Conservation (phyloP, 1,140 invertebrate genomes). For the Tetragnatha versicolor region DNA sequence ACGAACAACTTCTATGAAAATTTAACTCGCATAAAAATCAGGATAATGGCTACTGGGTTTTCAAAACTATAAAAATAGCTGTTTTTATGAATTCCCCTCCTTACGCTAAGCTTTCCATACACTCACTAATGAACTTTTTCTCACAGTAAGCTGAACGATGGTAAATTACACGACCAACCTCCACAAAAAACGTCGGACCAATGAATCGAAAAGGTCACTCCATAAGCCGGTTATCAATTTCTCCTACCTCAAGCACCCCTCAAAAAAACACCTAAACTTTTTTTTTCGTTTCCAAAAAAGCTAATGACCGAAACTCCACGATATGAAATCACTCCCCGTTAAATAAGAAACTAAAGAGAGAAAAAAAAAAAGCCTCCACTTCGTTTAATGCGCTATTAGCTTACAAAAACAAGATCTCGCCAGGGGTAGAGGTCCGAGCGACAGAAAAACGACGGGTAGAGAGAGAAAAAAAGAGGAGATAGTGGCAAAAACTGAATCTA, state of each 20-base stretch:
- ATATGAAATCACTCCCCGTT: constrained; percentile 45
- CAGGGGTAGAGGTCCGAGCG: constrained; percentile 15
- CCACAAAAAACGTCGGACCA: too few relatives aligned
- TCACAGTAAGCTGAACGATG: too few relatives aligned
- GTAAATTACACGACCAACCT: too few relatives aligned
- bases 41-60: too few relatives aligned
- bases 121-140: too few relatives aligned
- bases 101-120: too few relatives aligned
- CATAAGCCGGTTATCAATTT: constrained; percentile 15
- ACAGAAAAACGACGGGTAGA: constrained; percentile 19
- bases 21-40: too few relatives aligned
- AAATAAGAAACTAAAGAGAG: too few relatives aligned
- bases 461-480: background rate
- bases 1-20: too few relatives aligned
- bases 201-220: constrained; percentile 45
- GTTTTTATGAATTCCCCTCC: too few relatives aligned
- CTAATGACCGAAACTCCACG: constrained; percentile 49
- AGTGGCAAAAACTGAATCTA: constrained; percentile 29
- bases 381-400: constrained; percentile 53
- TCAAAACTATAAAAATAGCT: too few relatives aligned
- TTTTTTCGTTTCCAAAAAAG: constrained; percentile 5
- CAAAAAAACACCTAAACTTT: constrained; percentile 1
- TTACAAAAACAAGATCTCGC: constrained; percentile 48
- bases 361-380: constrained; percentile 24
- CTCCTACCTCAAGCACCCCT: background rate